Percentiles rank a stretch among this genome's conserved stretches.
Conservation (phyloP, 1,140 invertebrate species). For the Parasteatoda tepidariorum region DNA sequence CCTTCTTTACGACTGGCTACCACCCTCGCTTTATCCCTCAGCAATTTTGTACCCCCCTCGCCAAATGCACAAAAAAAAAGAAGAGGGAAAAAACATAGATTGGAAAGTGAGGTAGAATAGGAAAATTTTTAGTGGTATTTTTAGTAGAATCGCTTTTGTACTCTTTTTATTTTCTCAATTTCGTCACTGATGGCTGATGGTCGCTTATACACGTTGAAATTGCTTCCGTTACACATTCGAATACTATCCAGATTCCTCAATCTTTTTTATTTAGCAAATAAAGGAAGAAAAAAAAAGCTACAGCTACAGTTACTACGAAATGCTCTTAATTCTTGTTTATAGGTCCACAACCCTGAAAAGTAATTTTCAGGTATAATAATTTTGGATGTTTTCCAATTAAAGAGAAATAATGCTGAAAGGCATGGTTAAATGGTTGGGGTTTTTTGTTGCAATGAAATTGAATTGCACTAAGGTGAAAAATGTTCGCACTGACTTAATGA, state of each 20-base stretch:
- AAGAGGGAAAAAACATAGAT: not conserved
- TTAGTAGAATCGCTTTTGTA: slow-evolving; percentile 8
- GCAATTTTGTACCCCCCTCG: too few relatives aligned
- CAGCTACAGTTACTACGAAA: too few relatives aligned
- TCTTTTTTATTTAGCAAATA: not conserved
- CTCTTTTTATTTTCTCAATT: not conserved
- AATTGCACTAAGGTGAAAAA: too few relatives aligned
- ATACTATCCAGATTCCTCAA: not conserved
- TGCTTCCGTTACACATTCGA: slow-evolving; percentile 14
- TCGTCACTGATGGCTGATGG: slow-evolving; percentile 21
- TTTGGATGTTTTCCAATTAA: too few relatives aligned
- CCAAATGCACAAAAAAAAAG: too few relatives aligned
- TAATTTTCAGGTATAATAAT: too few relatives aligned
- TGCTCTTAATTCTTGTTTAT: too few relatives aligned
- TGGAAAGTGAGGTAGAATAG: slow-evolving; percentile 3
- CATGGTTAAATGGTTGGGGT: too few relatives aligned
- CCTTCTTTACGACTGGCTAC: slow-evolving; percentile 1
- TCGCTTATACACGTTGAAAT: slow-evolving; percentile 35
- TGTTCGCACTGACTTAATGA: too few relatives aligned
- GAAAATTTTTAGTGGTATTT: slow-evolving; percentile 39
- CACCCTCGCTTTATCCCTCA: not conserved
- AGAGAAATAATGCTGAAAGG: too few relatives aligned
- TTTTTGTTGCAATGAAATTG: too few relatives aligned
- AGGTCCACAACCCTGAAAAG: too few relatives aligned
- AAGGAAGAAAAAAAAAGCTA: not conserved